A percentile compares a stretch with the other conserved stretches of the same genome.
These are phyloP conservation scores for Apocrypta bakeri DNA, from an alignment of 1,140 invertebrate species.

Conservation along the genomic window DNA sequence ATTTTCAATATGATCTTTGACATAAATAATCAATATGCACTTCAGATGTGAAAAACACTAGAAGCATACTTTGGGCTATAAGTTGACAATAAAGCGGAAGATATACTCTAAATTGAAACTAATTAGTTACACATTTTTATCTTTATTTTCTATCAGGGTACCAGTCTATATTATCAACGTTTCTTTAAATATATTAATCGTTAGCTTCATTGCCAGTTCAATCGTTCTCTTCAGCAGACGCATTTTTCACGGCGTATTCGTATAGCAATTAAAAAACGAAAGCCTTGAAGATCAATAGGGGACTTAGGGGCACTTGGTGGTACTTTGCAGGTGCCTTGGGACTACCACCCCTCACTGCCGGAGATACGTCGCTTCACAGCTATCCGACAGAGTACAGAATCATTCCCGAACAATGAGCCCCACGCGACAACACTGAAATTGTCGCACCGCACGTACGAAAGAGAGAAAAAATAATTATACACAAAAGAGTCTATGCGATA, in stretches of 20 bases:
- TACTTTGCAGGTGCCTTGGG: conserved; percentile 70
- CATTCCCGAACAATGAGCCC: conserved; percentile 69
- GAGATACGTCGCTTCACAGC: conserved; percentile 66
- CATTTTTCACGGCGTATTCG: conserved; percentile 5
- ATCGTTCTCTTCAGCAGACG: neutral
- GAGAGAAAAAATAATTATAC: conserved; percentile 11
- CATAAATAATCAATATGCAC: too few relatives aligned
- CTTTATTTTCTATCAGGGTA: too few relatives aligned
- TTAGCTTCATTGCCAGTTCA: neutral
- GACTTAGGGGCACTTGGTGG: conserved; percentile 65
- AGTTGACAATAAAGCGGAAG: too few relatives aligned
- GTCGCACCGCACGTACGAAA: conserved; percentile 41
- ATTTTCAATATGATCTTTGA: too few relatives aligned
- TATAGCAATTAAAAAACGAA: conserved; percentile 33
- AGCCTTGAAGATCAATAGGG: conserved; percentile 49
- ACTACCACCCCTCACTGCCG: conserved; percentile 65
- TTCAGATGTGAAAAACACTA: too few relatives aligned
- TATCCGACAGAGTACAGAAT: conserved; percentile 70
- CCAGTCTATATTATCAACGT: too few relatives aligned
- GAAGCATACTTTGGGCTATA: too few relatives aligned
- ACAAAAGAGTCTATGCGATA: neutral
- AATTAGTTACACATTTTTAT: too few relatives aligned
- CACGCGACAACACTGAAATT: conserved; percentile 48
- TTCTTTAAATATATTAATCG: too few relatives aligned
- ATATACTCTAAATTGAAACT: too few relatives aligned